These are phyloP conservation scores for Trematomus loennbergii DNA, from an alignment of 2,113 vertebrate genomes.

Conservation along the genomic window DNA sequence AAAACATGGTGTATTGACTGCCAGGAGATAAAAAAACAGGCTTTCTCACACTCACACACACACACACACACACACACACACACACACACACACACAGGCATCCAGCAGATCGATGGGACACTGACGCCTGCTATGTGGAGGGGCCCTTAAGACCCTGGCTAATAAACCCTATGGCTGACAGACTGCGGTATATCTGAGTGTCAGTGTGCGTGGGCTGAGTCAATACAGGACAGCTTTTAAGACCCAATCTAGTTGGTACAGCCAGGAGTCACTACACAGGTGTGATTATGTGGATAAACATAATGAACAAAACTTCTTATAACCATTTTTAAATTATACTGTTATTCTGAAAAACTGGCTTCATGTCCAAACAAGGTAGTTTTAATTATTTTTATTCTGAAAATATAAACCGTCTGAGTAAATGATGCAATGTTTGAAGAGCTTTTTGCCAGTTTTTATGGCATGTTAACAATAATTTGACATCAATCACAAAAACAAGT, in stretches of 20 bases:
- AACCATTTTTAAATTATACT: background rate
- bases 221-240: slow-evolving; percentile 36
- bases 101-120: slow-evolving; percentile 77
- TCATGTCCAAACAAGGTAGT: background rate
- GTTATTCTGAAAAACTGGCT: background rate
- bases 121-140: slow-evolving; percentile 75
- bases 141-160: slow-evolving; percentile 75
- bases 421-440: background rate
- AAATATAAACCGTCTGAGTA: background rate
- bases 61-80: slow-evolving; percentile 31
- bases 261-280: slow-evolving; percentile 3
- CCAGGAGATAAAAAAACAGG: slow-evolving; percentile 75
- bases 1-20: slow-evolving; percentile 82
- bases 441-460: background rate
- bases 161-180: slow-evolving; percentile 76
- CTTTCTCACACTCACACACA: slow-evolving; percentile 37
- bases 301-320: background rate
- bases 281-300: slow-evolving; percentile 1
- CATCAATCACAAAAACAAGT: background rate
- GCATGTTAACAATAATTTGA: background rate
- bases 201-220: slow-evolving; percentile 6
- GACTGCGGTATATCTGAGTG: slow-evolving; percentile 43
- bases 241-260: background rate
- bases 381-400: background rate
- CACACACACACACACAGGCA: slow-evolving; percentile 44